Evolutionary conservation across 2,888 invertebrate species (phyloP), one percentile per base, ranked within the genome.

Genomic region (Aporophyla lueneburgensis): DNA sequence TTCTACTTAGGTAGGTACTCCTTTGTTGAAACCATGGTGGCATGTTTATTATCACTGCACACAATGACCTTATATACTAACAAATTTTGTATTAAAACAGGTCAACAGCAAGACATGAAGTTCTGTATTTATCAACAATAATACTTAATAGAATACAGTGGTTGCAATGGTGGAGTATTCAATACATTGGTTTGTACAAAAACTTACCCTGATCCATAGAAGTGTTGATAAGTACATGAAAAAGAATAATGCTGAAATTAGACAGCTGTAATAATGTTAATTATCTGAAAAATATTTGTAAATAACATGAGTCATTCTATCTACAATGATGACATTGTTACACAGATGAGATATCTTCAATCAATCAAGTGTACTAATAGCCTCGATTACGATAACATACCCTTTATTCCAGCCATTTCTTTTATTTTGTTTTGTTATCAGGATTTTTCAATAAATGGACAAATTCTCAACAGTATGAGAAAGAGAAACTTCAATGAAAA

Each of bases 351-450:
- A 6, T 51, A 61, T 10, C 10, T 21, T 40, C 12, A 16, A 19
- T 40, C 1, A 10, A 12, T 62, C 51, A 65, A 3, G 19, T 16
- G 14, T 5, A 24, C 0, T 53, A n/a, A n/a, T 9, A 51, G 51
- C n/a, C 65, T 53, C 14, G 4, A 76, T 66, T 43, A 43, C 21
- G 24, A 61, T 14, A 59, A 71, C 80, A 59, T 94, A 96, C 96
- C 96, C 95, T 96, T 96, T 66, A 96, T 95, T 91, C 96, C 96
- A 89, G 96, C 96, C 96, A 96, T 96, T 91, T 78, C 92, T 59
- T 12, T 68, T 81, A n/a, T n/a, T 74, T 61, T 63, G 24, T 67
- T 69, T 69, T 68, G 71, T 4, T 80, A 81, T 2, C 68, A 76
- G 68, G 66, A 70, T 75, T 68, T 70, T 62, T 71, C 61, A 84